Conservation (phyloP, 2,888 invertebrate species). For the Polyploca ridens region DNA sequence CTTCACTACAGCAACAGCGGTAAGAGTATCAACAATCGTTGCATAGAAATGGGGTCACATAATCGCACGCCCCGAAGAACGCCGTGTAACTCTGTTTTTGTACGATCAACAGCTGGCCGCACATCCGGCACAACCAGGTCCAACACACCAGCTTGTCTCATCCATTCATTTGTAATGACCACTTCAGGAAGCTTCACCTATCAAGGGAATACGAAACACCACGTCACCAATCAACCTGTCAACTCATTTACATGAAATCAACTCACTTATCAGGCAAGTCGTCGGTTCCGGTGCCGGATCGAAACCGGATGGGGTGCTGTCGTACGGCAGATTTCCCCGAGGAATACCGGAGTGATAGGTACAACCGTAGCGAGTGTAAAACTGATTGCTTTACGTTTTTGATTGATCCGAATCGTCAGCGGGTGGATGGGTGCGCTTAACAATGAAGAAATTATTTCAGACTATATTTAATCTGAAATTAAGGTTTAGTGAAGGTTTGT, state of each 20-base stretch:
- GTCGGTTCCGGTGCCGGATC: conserved; percentile 6
- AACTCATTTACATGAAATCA: not conserved
- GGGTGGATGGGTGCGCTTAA: conserved; percentile 13
- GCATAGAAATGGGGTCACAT: too few species aligned
- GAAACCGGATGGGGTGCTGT: conserved; percentile 9
- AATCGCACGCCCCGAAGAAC: too few species aligned
- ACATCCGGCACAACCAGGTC: too few species aligned
- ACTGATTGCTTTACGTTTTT: conserved; percentile 22
- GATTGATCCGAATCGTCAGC: conserved; percentile 21
- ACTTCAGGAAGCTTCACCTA: not conserved
- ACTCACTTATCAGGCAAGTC: conserved; percentile 8
- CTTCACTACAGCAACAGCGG: too few species aligned
- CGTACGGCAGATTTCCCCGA: conserved; percentile 6
- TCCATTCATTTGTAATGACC: not conserved
- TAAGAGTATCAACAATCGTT: too few species aligned
- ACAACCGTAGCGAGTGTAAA: not conserved
- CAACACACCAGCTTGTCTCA: not conserved
- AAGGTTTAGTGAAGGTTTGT: not conserved
- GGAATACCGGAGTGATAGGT: conserved; percentile 14
- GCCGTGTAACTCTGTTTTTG: too few species aligned
- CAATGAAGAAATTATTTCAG: conserved; percentile 1
- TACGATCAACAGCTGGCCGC: too few species aligned
- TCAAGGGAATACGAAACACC: not conserved
- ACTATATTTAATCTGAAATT: not conserved
- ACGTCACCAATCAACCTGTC: conserved; percentile 5